Conservation (phyloP, 2,113 vertebrate species). For the Nycticebus coucang region DNA sequence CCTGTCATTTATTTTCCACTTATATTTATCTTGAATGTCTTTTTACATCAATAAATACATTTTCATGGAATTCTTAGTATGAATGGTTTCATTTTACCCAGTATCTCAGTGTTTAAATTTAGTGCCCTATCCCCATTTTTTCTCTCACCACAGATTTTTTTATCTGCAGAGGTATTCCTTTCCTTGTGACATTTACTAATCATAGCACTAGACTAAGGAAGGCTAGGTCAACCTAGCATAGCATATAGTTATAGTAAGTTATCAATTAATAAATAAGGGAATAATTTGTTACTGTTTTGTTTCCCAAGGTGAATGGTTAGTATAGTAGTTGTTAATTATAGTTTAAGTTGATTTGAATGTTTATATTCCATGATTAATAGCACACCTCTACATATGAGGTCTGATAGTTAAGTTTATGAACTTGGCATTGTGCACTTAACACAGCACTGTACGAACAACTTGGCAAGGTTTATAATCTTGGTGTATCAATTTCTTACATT, state of each 20-base stretch:
- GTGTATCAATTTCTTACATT: no score
- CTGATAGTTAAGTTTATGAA: no score
- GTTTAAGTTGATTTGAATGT: neutral
- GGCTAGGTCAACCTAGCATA: slow-evolving; percentile 2
- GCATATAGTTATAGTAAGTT: neutral
- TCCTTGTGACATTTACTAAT: slow-evolving; percentile 23
- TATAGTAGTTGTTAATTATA: slow-evolving; percentile 4
- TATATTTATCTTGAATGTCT: neutral
- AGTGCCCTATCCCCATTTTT: neutral
- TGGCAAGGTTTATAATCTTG: no score
- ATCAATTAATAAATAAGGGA: neutral
- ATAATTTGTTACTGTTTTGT: slow-evolving; percentile 24
- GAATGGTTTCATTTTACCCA: neutral
- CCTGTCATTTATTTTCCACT: neutral
- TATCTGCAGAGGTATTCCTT: neutral
- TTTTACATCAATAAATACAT: slow-evolving; percentile 24
- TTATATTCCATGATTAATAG: slow-evolving; percentile 8
- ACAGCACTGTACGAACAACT: no score
- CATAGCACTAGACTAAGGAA: slow-evolving; percentile 30
- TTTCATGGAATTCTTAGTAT: slow-evolving; percentile 17
- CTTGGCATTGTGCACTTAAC: no score
- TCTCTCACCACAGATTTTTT: slow-evolving; percentile 29
- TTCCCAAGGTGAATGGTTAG: neutral
- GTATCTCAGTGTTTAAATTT: slow-evolving; percentile 2
- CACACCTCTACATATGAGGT: neutral